These are phyloP conservation scores for Heteropelma amictum DNA, from an alignment of 2,888 invertebrate genomes.

Conservation along the genomic window DNA sequence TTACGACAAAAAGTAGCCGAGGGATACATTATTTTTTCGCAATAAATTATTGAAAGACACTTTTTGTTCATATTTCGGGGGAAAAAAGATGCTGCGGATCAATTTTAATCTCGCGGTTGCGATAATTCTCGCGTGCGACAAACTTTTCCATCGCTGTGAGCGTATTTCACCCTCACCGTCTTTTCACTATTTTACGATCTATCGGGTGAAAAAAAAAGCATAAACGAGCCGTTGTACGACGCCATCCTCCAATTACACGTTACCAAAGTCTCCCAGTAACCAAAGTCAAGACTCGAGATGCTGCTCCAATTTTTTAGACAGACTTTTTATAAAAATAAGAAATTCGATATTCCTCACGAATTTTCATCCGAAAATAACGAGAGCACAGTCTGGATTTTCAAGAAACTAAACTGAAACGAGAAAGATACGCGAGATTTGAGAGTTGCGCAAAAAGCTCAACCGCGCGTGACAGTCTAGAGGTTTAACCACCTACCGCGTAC, in stretches of 20 bases:
- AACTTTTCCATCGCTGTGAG: slow-evolving; percentile 34
- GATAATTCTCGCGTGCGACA: slow-evolving; percentile 31
- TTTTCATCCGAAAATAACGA: background rate
- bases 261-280: slow-evolving; percentile 19
- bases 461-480: slow-evolving; percentile 5
- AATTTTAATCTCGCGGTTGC: background rate
- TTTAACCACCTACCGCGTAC: slow-evolving; percentile 3
- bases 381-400: background rate
- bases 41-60: slow-evolving; percentile 6
- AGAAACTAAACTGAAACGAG: background rate
- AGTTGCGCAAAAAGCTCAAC: background rate
- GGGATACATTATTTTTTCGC: background rate
- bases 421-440: background rate
- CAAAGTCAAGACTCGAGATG: background rate
- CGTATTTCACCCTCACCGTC: slow-evolving; percentile 40
- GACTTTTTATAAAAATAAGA: background rate
- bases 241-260: slow-evolving; percentile 20
- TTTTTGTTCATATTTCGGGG: background rate
- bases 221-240: no score
- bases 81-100: background rate
- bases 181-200: slow-evolving; percentile 53
- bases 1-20: no score
- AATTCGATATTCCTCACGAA: no score
- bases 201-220: slow-evolving; percentile 50
- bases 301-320: background rate